Evolutionary conservation across 2,888 invertebrate species (phyloP).

Genomic region (Xestia sexstrigata): DNA sequence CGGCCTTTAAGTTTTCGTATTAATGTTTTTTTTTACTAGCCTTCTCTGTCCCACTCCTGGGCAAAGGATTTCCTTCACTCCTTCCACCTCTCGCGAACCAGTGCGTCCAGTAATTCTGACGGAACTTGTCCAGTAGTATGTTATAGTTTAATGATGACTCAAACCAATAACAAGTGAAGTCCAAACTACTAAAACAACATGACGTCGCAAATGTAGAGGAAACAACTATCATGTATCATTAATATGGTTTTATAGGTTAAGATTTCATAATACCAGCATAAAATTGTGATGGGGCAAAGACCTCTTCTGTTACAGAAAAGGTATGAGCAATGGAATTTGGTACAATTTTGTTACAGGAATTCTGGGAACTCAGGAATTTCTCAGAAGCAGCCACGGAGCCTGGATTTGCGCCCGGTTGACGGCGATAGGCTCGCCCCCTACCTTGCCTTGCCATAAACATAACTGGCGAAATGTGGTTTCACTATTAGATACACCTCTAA

Average conservation of each 20-base stretch:
- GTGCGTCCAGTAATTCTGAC: no score
- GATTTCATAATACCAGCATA: neutral
- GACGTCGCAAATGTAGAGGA: slow-evolving; percentile 2
- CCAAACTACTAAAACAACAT: slow-evolving; percentile 33
- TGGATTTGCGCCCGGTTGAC: no score
- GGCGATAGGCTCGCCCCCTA: no score
- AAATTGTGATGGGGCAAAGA: neutral
- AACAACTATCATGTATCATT: slow-evolving; percentile 2
- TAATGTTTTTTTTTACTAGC: neutral
- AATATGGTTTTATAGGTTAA: slow-evolving; percentile 9
- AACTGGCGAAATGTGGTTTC: no score
- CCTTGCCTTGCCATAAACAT: no score
- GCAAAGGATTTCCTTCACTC: no score
- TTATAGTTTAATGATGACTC: slow-evolving; percentile 32
- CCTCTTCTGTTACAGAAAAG: neutral
- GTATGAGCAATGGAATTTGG: neutral
- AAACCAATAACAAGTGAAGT: slow-evolving; percentile 23
- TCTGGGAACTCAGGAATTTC: neutral
- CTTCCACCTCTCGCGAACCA: no score
- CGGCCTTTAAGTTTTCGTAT: slow-evolving; percentile 11
- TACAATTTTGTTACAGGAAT: neutral
- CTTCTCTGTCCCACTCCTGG: no score
- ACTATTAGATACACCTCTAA: no score
- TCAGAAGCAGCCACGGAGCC: no score
- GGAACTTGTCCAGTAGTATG: no score